Conservation (phyloP, 2,797 vertebrate species). For the Masticophis lateralis region DNA sequence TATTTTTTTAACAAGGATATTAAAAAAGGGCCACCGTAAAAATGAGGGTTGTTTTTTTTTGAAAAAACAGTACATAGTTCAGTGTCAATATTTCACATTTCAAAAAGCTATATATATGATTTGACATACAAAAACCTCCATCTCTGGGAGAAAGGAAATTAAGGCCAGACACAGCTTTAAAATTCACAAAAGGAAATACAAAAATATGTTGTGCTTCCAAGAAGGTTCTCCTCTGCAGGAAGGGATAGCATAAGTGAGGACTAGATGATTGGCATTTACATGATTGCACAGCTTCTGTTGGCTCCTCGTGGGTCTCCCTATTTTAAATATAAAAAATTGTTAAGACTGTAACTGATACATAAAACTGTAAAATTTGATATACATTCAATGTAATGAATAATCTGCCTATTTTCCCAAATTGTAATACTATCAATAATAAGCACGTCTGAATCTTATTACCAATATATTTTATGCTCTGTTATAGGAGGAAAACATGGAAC, state of each 20-base stretch:
- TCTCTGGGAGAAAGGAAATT: constrained; percentile 71
- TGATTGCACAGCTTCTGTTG: constrained; percentile 78
- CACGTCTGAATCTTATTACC: background rate
- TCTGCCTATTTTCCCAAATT: background rate
- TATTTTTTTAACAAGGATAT: constrained; percentile 62
- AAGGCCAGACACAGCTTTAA: constrained; percentile 74
- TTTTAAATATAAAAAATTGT: constrained; percentile 26
- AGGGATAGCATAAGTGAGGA: constrained; percentile 56
- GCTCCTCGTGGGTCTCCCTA: constrained; percentile 72
- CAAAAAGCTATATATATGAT: constrained; percentile 60
- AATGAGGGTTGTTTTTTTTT: constrained; percentile 40
- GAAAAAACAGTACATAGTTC: constrained; percentile 50
- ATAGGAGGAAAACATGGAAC: background rate
- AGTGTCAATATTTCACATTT: constrained; percentile 65
- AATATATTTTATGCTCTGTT: background rate
- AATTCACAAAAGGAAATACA: constrained; percentile 76
- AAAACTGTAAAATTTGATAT: background rate
- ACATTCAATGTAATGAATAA: background rate
- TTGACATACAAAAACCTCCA: constrained; percentile 63
- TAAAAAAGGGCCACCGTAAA: constrained; percentile 55
- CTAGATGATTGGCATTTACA: constrained; percentile 73
- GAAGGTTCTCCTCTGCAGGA: constrained; percentile 73
- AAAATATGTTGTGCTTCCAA: constrained; percentile 82
- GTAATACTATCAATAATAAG: background rate
- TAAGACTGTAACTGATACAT: background rate